Evolutionary conservation across 1,140 invertebrate genomes (phyloP).

Genomic region (Drosophila burlai): DNA sequence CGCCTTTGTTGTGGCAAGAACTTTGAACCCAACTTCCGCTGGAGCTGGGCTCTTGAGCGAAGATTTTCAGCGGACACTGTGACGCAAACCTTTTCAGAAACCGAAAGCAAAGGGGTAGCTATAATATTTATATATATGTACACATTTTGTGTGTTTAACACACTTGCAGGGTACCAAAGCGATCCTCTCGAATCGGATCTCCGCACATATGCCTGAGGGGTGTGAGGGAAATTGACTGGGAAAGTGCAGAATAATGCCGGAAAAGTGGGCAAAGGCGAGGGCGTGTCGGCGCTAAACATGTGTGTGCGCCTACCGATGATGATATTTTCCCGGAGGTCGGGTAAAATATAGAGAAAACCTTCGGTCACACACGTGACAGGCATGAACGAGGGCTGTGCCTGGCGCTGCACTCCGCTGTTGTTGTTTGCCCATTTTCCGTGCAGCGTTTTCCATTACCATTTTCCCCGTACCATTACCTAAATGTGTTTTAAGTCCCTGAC

Average conservation of each 20-base stretch:
- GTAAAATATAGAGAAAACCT: conserved; percentile 60
- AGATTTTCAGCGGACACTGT: conserved; percentile 26
- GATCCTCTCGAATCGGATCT: conserved; percentile 14
- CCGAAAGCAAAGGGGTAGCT: conserved; percentile 27
- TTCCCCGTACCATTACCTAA: conserved; percentile 36
- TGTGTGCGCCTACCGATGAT: conserved; percentile 65
- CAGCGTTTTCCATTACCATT: conserved; percentile 31
- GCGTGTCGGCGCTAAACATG: conserved; percentile 82
- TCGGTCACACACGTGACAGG: conserved; percentile 70
- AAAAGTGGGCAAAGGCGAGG: conserved; percentile 36
- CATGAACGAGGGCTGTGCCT: conserved; percentile 9
- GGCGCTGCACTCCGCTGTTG: conserved; percentile 35
- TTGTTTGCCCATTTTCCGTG: conserved; percentile 49
- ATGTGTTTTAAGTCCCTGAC: conserved; percentile 31
- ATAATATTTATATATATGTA: neutral
- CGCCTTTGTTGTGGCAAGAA: conserved; percentile 1
- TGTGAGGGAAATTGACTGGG: conserved; percentile 13
- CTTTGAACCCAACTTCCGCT: conserved; percentile 24
- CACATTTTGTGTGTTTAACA: conserved; percentile 19
- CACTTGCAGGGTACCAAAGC: conserved; percentile 45
- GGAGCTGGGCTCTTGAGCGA: too few relatives aligned
- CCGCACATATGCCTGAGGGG: conserved; percentile 12
- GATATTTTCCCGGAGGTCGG: conserved; percentile 42
- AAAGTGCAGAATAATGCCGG: conserved; percentile 19
- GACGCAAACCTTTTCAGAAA: conserved; percentile 4